A percentile compares a stretch with the other conserved stretches of the same genome.
Evolutionary conservation across 2,113 vertebrate genomes (phyloP).

Genomic region (Crotalus horridus): DNA sequence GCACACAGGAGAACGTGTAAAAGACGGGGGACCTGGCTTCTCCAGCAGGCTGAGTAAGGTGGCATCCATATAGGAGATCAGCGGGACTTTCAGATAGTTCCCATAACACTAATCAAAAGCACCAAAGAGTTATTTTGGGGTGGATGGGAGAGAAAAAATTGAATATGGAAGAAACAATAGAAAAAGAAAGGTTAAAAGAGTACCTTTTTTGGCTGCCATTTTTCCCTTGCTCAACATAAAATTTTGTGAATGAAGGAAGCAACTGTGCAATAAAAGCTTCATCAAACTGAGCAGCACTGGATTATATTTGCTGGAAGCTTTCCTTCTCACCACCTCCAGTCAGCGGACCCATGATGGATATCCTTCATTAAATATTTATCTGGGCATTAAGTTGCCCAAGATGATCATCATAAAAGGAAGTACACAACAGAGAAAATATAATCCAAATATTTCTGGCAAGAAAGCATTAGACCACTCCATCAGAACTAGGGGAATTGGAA

Average conservation of each 20-base stretch:
- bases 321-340: background rate
- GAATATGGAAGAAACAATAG: background rate
- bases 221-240: background rate
- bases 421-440: background rate
- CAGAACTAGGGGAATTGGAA: background rate
- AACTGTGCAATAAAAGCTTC: background rate
- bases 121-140: background rate
- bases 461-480: background rate
- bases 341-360: background rate
- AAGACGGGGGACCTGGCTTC: background rate
- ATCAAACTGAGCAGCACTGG: background rate
- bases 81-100: background rate
- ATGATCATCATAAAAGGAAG: background rate
- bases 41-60: background rate
- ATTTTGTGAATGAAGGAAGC: background rate
- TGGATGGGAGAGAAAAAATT: background rate
- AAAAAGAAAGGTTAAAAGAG: background rate
- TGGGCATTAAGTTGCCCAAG: background rate
- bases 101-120: background rate
- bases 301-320: background rate
- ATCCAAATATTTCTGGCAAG: background rate
- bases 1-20: background rate
- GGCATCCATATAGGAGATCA: background rate
- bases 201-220: background rate
- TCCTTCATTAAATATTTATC: background rate